Evolutionary conservation across 2,888 invertebrate species (phyloP).

Genomic region (Coenonympha arcania): DNA sequence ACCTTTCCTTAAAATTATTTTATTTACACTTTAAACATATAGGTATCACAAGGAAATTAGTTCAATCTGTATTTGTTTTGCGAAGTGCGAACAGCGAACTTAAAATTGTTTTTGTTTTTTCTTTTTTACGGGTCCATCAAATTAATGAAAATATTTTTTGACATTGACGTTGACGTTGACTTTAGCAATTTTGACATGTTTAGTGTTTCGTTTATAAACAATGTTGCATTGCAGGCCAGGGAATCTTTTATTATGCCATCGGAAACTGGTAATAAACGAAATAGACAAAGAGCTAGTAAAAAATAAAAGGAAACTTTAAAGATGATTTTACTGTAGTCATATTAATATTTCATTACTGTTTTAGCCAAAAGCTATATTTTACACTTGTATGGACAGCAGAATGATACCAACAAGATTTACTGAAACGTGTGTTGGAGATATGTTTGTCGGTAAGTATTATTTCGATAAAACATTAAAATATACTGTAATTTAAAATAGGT

Average conservation of each 20-base stretch:
- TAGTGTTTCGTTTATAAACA: neutral
- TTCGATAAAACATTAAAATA: neutral
- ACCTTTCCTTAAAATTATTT: slow-evolving; percentile 22
- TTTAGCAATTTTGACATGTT: neutral
- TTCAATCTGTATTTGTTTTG: too few relatives aligned
- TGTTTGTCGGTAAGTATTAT: slow-evolving; percentile 88
- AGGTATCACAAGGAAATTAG: neutral
- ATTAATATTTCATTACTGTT: slow-evolving; percentile 29
- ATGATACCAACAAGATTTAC: slow-evolving; percentile 97
- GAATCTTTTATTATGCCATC: too few relatives aligned
- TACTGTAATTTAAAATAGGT: too few relatives aligned
- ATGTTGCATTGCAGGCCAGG: too few relatives aligned
- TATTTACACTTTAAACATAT: neutral
- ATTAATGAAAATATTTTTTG: neutral
- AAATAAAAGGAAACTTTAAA: too few relatives aligned
- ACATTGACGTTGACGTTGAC: neutral
- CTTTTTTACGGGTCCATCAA: neutral
- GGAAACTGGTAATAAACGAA: too few relatives aligned
- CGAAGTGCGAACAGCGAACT: too few relatives aligned
- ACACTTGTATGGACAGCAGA: slow-evolving; percentile 98
- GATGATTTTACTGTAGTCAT: too few relatives aligned
- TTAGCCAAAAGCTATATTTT: slow-evolving; percentile 97
- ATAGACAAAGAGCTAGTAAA: too few relatives aligned
- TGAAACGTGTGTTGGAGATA: slow-evolving; percentile 95
- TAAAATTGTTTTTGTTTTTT: neutral